Conservation (phyloP, 2,797 vertebrate species). For the Myripristis murdjan region DNA sequence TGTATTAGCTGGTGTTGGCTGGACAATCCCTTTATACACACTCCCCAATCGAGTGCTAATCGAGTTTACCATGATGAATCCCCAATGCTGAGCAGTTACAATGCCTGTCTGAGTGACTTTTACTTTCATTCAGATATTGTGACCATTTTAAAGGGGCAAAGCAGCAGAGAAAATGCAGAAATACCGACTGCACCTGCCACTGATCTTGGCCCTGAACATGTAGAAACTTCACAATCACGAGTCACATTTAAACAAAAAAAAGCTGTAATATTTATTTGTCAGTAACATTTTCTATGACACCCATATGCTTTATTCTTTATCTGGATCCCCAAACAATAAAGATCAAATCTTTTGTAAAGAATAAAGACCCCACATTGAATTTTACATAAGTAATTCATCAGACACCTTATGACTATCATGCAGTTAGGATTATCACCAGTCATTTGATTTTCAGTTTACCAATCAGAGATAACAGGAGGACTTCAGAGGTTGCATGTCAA, state of each 20-base stretch:
- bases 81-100: constrained; percentile 41
- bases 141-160: background rate
- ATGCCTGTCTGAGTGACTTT: constrained; percentile 52
- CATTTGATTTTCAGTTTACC: constrained; percentile 52
- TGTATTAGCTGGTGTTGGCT: constrained; percentile 86
- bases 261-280: background rate
- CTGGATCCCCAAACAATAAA: no score
- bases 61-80: constrained; percentile 77
- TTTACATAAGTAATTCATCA: background rate
- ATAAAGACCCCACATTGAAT: no score
- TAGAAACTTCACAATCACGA: constrained; percentile 5
- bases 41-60: constrained; percentile 75
- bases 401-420: background rate
- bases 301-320: no score
- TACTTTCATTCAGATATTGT: constrained; percentile 49
- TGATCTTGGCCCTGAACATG: background rate
- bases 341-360: no score
- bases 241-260: background rate
- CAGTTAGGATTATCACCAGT: background rate
- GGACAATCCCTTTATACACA: constrained; percentile 86
- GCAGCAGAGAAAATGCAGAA: background rate
- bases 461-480: constrained; percentile 52
- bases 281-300: no score
- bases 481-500: constrained; percentile 54
- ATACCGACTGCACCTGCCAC: background rate